Conservation (phyloP, 2,113 vertebrate species). For the Vulpes lagopus region DNA sequence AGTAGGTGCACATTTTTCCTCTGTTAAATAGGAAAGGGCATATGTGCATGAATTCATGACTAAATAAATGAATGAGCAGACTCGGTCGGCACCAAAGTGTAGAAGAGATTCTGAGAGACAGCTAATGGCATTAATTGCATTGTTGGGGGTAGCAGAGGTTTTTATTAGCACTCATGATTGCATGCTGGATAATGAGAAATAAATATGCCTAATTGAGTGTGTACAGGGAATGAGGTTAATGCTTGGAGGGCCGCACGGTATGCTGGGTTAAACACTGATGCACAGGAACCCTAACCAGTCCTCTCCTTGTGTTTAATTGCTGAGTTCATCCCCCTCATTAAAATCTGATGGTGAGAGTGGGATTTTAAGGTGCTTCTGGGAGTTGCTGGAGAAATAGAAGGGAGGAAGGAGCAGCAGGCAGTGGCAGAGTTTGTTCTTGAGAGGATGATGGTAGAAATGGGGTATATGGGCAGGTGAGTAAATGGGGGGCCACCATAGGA, state of each 20-base stretch:
- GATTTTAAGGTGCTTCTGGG: conserved; percentile 60
- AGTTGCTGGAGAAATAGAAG: not conserved
- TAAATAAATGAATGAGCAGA: not conserved
- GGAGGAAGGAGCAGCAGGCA: not conserved
- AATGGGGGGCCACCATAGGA: not conserved
- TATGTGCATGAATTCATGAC: not conserved
- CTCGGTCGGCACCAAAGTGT: not conserved
- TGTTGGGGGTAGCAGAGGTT: conserved; percentile 72
- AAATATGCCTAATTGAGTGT: conserved; percentile 75
- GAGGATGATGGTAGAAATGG: not conserved
- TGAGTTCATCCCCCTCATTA: conserved; percentile 69
- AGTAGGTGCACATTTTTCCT: conserved; percentile 55
- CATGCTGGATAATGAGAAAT: conserved; percentile 76
- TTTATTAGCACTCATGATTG: conserved; percentile 75
- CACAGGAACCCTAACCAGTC: conserved; percentile 47
- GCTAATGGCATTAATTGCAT: conserved; percentile 76
- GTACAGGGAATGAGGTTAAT: conserved; percentile 50
- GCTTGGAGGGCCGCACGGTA: conserved; percentile 68
- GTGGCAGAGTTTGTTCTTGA: not conserved
- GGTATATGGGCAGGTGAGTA: not conserved
- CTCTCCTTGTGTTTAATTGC: conserved; percentile 69
- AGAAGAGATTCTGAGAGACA: conserved; percentile 59
- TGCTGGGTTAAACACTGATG: conserved; percentile 65
- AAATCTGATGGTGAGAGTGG: conserved; percentile 1
- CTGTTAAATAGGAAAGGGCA: not conserved